Evolutionary conservation across 2,888 invertebrate species (phyloP), one percentile per base, ranked within the genome.

Genomic region (Sialis lutaria): DNA sequence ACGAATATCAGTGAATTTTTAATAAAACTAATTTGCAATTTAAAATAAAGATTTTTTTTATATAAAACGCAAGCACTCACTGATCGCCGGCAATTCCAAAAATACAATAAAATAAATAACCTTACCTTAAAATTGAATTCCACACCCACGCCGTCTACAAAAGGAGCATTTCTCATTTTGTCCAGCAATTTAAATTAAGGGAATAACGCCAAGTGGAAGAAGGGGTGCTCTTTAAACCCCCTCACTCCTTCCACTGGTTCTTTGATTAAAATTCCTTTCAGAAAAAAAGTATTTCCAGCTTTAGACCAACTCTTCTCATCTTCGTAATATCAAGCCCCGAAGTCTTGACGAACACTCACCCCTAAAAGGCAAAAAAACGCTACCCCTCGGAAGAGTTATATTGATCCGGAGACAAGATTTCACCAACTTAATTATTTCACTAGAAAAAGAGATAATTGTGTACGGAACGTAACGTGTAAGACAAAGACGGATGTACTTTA

Each of bases 321-420:
- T 32, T 13, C 32, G 45, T 22, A 13, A 43, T 32, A 30, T 34
- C 33, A 33, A 10, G 22, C 41, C 12, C 43, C 12, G 9, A 9
- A 32, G 34, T 13, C 37, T 32, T 31, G 31, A 42, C 32, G 45
- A 45, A 45, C 32, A 45, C 30, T 40, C 31, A 45, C 40, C 30
- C 33, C 40, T 33, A 22, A 9, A 12, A 45, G 34, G 22, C 45
- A 13, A 22, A 31, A 32, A 42, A 32, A 31, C 10, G 44, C 37
- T 45, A 13, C 9, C 34, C 31, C 64, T 63, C 64, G 64, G 65
- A 66, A 66, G 65, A 65, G 66, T 66, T 65, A 65, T 66, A 66
- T 66, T 64, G 66, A 65, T 66, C 66, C 62, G 62, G 58, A 62
- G 64, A 65, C 64, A 64, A 22, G 22, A 22, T 22, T 22, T 22